Evolutionary conservation across 1,140 invertebrate genomes (phyloP).

Genomic region (Rhizoglyphus robini): DNA sequence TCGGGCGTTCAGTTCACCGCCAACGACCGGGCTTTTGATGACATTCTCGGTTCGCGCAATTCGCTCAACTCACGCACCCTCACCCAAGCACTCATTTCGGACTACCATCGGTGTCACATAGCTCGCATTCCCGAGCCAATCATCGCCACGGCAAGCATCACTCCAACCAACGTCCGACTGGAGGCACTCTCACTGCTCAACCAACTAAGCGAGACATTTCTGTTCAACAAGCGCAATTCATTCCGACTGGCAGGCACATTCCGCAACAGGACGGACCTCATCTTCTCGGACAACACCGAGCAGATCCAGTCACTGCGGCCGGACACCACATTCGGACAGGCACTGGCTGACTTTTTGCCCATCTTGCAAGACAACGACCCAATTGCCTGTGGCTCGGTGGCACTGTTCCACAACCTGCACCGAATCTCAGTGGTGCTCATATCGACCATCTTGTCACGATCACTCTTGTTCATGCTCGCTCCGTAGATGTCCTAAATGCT

Average conservation of each 20-base stretch:
- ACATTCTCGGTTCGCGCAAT: not conserved
- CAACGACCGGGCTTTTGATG: not conserved
- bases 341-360: conserved; percentile 16
- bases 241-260: conserved; percentile 22
- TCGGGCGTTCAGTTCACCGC: not conserved
- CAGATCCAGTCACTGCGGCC: conserved; percentile 7
- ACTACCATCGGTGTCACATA: conserved; percentile 22
- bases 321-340: conserved; percentile 10
- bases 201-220: conserved; percentile 17
- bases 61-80: not conserved
- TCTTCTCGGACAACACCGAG: conserved; percentile 17
- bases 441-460: too few species aligned
- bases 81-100: not conserved
- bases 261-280: conserved; percentile 19
- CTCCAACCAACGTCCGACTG: not conserved
- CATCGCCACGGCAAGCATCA: conserved; percentile 11
- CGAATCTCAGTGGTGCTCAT: too few species aligned
- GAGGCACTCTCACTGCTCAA: not conserved
- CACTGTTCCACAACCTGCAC: too few species aligned
- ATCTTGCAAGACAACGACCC: conserved; percentile 17
- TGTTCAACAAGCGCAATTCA: not conserved
- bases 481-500: too few species aligned
- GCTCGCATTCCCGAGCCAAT: conserved; percentile 16
- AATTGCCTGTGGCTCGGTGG: conserved; percentile 9
- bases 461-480: too few species aligned